Base-by-base conservation (phyloP, 1,140 invertebrate species). In the Papilio xuthus region DNA sequence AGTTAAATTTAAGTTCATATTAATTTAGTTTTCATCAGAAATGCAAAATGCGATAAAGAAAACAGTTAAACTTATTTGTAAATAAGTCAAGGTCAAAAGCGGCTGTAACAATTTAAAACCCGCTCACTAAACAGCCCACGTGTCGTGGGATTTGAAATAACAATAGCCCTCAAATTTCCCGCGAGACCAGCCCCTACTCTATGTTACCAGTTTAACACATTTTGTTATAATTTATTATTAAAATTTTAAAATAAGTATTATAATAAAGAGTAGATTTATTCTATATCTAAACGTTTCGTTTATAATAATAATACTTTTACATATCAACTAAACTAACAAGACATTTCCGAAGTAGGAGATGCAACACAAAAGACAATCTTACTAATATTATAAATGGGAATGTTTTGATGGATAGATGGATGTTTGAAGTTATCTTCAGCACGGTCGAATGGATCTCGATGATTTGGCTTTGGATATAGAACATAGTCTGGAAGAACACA, bases 151-250 rank as follows among this genome's bases (percentile, higher is more conserved):
- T 44, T 73, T 73, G 20, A 47, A 44, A 73, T 50, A 73, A 73
- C 71, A 47, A 47, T 26, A 15, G 37, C 71, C 71, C 4, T 47
- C 41, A 50, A 73, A 73, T 73, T 73, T 73, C 71, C 71, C 71
- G 7, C 71, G 42, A 20, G 71, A 73, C 28, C 23, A n/a, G 12
- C 20, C 1, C 42, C 41, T 7, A 20, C 47, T 15, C 26, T 67
- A 67, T 32, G 60, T 15, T 50, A 18, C 26, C 53, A 4, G 53
- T 67, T 67, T 67, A 26, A 12, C 60, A 67, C 60, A 28, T 23
- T 28, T 50, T 26, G 20, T 20, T 44, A 73, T 50, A 73, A 73
- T 44, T 47, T 73, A 42, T 47, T 42, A n/a, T 26, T 72, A 42
- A n/a, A 20, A 71, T 71, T 42, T 71, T 12, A 15, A 73, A 72